Base-by-base conservation (phyloP, 2,113 vertebrate genomes). In the Panurus biarmicus region DNA sequence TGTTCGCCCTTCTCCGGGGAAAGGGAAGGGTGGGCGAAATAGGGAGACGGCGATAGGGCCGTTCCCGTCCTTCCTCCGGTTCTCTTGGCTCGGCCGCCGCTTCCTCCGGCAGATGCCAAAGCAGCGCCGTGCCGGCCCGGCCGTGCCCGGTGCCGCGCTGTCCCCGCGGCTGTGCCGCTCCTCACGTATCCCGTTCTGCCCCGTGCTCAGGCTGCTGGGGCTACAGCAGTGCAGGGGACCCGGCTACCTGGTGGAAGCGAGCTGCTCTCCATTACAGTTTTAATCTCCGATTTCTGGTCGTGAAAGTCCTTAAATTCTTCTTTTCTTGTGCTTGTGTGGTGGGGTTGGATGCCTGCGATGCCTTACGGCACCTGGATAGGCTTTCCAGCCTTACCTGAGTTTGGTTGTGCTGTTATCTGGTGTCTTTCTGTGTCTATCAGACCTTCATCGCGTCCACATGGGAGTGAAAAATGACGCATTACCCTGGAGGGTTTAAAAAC, bases 381-480 rank as follows among this genome's bases (percentile, higher is more conserved):
- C 38, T 78, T 54, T 42, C 24, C 45, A 42, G 24, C 6, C 69
- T 29, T 31, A 25, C 48, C 48, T 8, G 72, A 7, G 24, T 10
- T 25, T 8, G 26, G 8, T 24, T 35, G 17, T 69, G 75, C 35
- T 1, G 2, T 25, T 47, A 7, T 17, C 29, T 45, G 44, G 2
- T 47, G 33, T 50, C 14, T 50, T 44, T 20, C 10, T 14, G 1
- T 5, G 29, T 7, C 4, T 21, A 2, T 25, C 44, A 48, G 44
- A 76, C 24, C 71, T 54, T 70, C 42, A 35, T 62, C 0, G 0
- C 10, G 10, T 31, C n/a, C 40, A 2, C 40, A 1, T 3, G 23
- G 44, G n/a, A 75, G 16, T 48, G 29, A 36, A 60, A 78, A 87
- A 29, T 0, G 2, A 10, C 14, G 26, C 6, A 0, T 20, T 56